Percentiles rank a stretch among this genome's conserved stretches.
phyloP scores from a whole-genome alignment of 2,888 invertebrate genomes.

The Abrostola triplasia region DNA sequence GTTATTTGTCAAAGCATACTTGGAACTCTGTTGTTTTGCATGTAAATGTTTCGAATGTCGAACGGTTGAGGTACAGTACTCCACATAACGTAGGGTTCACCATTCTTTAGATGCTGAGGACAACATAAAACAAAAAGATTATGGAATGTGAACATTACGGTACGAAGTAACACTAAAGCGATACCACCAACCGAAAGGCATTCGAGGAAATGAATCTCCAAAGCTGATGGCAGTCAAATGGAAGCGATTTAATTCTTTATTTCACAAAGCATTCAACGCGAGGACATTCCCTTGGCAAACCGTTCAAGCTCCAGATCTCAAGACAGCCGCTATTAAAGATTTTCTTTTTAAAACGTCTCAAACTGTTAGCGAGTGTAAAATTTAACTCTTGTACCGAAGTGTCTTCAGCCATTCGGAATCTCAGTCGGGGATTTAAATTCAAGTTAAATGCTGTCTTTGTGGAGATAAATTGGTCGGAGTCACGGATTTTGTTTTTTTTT shows the following conservation, averaged over 20 bases:
- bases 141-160: too few species aligned
- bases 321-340: slow-evolving; percentile 42
- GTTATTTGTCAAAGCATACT: slow-evolving; percentile 56
- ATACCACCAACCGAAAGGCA: slow-evolving; percentile 13
- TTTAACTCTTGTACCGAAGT: slow-evolving; percentile 43
- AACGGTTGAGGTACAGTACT: slow-evolving; percentile 19
- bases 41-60: slow-evolving; percentile 46
- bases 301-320: slow-evolving; percentile 37
- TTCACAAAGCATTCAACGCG: slow-evolving; percentile 39
- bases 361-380: slow-evolving; percentile 49
- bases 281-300: slow-evolving; percentile 56
- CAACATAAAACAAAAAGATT: background rate
- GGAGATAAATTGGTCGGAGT: slow-evolving; percentile 47
- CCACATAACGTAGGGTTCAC: slow-evolving; percentile 23
- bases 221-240: slow-evolving; percentile 45
- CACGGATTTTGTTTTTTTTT: slow-evolving; percentile 30
- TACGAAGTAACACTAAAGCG: background rate
- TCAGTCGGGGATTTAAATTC: slow-evolving; percentile 53
- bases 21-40: slow-evolving; percentile 38
- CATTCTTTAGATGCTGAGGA: slow-evolving; percentile 15
- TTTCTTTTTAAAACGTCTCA: slow-evolving; percentile 49
- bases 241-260: slow-evolving; percentile 54
- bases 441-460: slow-evolving; percentile 42
- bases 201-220: slow-evolving; percentile 29
- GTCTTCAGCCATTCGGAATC: slow-evolving; percentile 34